Base-by-base conservation (phyloP, 2,797 vertebrate genomes). In the Antrozous pallidus region DNA sequence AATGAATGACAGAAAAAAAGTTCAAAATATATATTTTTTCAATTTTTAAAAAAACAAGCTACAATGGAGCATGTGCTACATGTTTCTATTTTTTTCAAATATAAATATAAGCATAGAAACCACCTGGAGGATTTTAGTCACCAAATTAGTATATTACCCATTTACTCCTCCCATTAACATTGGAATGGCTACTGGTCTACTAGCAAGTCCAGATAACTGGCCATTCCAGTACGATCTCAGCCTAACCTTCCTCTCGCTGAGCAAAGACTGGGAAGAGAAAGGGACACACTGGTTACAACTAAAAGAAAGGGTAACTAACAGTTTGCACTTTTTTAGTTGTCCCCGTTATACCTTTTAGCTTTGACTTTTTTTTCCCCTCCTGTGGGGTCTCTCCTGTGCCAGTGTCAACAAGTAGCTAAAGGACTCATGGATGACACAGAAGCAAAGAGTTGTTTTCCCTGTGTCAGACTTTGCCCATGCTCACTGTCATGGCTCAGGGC, bases 1-100 rank as follows among this genome's bases (percentile, higher is more conserved):
- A 80, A 70, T 78, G 31, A 85, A 47, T 92, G 73, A 71, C 24
- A 70, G 33, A 42, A 13, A 95, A 49, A 94, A 94, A 93, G 61
- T 74, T 63, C 58, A 42, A n/a, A n/a, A 70, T 26, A 88, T 40
- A 12, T 47, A 28, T 28, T 24, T 74, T 67, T 67, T 87, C 77
- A 45, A 51, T n/a, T 79, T 88, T 78, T 79, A 24, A 77, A 54
- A 94, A 82, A 83, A 4, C 56, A 80, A 20, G 22, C 24, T 85
- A n/a, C 31, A 40, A 45, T 65, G 13, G 6, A 80, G 28, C 31
- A 47, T 73, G 31, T 94, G 3, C 11, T 56, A 74, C 45, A 71
- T 80, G 33, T 31, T 58, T 56, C 17, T 67, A 49, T 81, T 91
- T 74, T 80, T 79, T 82, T 54, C 81, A 84, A 56, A 56, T 75